Percentiles rank a stretch among this genome's conserved stretches.
Evolutionary conservation across 2,113 vertebrate genomes (phyloP).

Genomic region (Perccottus glenii): DNA sequence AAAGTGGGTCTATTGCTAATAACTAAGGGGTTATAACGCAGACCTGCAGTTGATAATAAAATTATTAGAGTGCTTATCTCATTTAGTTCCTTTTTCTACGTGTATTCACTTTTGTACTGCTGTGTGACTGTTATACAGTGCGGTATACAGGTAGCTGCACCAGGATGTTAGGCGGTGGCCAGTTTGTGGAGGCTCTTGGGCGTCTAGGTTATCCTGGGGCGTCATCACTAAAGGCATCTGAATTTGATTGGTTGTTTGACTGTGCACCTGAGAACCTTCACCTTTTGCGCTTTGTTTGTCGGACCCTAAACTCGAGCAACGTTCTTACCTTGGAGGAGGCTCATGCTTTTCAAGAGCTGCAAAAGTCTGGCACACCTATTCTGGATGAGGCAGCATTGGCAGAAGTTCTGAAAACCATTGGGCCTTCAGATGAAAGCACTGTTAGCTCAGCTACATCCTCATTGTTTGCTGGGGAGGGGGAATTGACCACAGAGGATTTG

Average conservation of each 20-base stretch:
- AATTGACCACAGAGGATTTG: slow-evolving; percentile 76
- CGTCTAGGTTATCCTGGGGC: slow-evolving; percentile 85
- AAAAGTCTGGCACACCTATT: slow-evolving; percentile 79
- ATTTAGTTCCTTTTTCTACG: too few species aligned
- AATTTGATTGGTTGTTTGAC: slow-evolving; percentile 97
- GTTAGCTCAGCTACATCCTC: slow-evolving; percentile 25
- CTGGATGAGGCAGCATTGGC: slow-evolving; percentile 83
- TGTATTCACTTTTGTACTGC: too few species aligned
- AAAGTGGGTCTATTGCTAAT: too few species aligned
- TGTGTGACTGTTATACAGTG: too few species aligned
- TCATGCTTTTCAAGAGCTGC: slow-evolving; percentile 77
- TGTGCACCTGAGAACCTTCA: slow-evolving; percentile 79
- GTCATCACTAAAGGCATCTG: slow-evolving; percentile 82
- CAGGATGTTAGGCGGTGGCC: slow-evolving; percentile 80
- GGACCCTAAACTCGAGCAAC: slow-evolving; percentile 77
- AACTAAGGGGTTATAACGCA: too few species aligned
- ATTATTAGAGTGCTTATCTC: too few species aligned
- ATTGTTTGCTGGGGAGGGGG: slow-evolving; percentile 70
- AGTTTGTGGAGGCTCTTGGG: slow-evolving; percentile 87
- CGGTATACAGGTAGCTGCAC: slow-evolving; percentile 16
- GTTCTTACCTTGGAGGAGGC: slow-evolving; percentile 82
- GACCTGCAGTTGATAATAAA: too few species aligned
- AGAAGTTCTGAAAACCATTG: slow-evolving; percentile 84
- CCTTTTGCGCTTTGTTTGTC: slow-evolving; percentile 90
- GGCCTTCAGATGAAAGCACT: slow-evolving; percentile 43